A percentile compares a stretch with the other conserved stretches of the same genome.
Evolutionary conservation across 2,888 invertebrate species (phyloP).

Genomic region (Leptinotarsa tumamoca): DNA sequence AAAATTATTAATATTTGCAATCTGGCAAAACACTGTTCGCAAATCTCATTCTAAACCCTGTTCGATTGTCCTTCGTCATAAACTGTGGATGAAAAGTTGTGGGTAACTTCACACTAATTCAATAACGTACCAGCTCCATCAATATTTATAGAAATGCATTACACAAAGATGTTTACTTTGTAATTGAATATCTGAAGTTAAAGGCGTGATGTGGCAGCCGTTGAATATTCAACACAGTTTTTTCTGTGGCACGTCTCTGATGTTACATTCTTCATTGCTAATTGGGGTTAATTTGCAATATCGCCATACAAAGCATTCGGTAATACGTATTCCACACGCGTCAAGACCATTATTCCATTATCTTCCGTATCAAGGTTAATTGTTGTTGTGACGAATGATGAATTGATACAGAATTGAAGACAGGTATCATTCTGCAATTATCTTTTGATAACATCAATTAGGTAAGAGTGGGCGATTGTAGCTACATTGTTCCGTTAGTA

Average conservation of each 20-base stretch:
- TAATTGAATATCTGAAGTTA: too few relatives aligned
- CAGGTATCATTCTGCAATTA: slow-evolving; percentile 1
- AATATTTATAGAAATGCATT: too few relatives aligned
- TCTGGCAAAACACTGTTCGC: too few relatives aligned
- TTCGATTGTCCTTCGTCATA: too few relatives aligned
- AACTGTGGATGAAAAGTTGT: too few relatives aligned
- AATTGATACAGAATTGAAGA: not conserved
- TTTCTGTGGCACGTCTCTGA: not conserved
- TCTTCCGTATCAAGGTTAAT: not conserved
- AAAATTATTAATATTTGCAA: too few relatives aligned
- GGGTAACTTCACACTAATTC: too few relatives aligned
- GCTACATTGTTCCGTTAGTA: not conserved
- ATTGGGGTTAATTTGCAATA: not conserved
- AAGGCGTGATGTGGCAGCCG: too few relatives aligned
- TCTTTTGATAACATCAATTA: slow-evolving; percentile 2
- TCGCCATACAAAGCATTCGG: not conserved
- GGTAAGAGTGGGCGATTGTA: not conserved
- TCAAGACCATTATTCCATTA: not conserved
- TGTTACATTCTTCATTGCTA: not conserved
- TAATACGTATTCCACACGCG: not conserved
- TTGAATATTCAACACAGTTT: not conserved
- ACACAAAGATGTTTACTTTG: too few relatives aligned
- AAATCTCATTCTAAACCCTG: too few relatives aligned
- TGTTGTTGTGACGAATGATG: slow-evolving; percentile 1
- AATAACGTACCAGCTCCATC: too few relatives aligned